Evolutionary conservation across 2,113 vertebrate species (phyloP).

Genomic region (Tragelaphus scriptus): DNA sequence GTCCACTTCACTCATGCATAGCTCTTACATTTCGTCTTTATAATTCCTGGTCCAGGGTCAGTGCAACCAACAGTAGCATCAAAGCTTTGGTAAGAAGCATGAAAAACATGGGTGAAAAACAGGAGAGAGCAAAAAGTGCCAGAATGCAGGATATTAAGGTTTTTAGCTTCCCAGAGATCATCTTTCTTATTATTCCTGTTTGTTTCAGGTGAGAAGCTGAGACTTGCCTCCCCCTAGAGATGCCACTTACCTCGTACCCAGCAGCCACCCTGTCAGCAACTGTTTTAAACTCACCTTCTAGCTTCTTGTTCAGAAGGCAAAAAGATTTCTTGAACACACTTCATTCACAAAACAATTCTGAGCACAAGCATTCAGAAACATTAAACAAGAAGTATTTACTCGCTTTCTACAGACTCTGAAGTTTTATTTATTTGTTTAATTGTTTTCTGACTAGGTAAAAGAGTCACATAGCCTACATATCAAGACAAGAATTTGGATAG

Average conservation of each 20-base stretch:
- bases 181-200: neutral
- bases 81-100: neutral
- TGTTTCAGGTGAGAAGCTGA: neutral
- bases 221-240: neutral
- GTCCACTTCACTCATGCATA: neutral
- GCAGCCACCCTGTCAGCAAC: too few relatives aligned
- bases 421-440: neutral
- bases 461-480: neutral
- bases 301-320: neutral
- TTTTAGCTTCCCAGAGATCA: neutral
- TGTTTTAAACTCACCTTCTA: neutral
- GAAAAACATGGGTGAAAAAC: neutral
- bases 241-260: too few relatives aligned
- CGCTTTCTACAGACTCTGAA: neutral
- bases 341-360: neutral
- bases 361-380: neutral
- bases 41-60: neutral
- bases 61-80: neutral
- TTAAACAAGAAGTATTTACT: neutral
- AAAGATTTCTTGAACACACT: neutral
- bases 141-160: neutral
- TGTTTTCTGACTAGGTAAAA: neutral
- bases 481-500: neutral
- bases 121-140: neutral
- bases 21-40: neutral